Evolutionary conservation across 2,888 invertebrate genomes (phyloP), one percentile per base, ranked within the genome.

Genomic region (Labia minor): DNA sequence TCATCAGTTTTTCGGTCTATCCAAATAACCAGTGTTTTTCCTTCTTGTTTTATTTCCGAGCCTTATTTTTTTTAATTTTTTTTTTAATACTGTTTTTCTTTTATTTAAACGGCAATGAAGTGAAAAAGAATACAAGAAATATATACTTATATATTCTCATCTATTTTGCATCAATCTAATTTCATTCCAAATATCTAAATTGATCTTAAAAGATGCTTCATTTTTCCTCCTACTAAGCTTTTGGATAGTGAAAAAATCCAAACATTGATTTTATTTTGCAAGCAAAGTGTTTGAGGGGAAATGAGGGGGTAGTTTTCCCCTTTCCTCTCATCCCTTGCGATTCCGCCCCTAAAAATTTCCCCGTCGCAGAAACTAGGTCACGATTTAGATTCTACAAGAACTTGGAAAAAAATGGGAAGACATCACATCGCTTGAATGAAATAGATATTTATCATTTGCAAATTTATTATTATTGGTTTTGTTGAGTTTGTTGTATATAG

Each of bases 221-320:
- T 6, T n/a, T 6, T 26, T 26, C 26, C 8, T 26, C 8, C 8
- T 26, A 26, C 49, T 49, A 49, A 49, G 49, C 49, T 49, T 49
- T 49, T 49, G 16, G 49, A 49, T 49, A 49, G 49, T 49, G 16
- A 49, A 49, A 49, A 49, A 49, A 49, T 49, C 49, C 49, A 49
- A 49, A 49, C 49, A 49, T 49, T 49, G 49, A 49, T 49, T 49
- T 49, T 49, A 49, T 49, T 49, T 49, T 49, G 49, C 49, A 49
- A 49, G 49, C 49, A 49, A 49, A 49, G 49, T 49, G 49, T 49
- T 49, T 16, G n/a, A 49, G 49, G 49, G 49, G 49, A 49, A 49
- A 16, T 49, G 49, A 49, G 49, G 49, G 49, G 49, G 49, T 49
- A 49, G 49, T 49, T 49, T 49, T 16, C 14, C 49, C n/a, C 49